Conservation (phyloP, 2,888 invertebrate genomes). For the Xestobium rufovillosum region DNA sequence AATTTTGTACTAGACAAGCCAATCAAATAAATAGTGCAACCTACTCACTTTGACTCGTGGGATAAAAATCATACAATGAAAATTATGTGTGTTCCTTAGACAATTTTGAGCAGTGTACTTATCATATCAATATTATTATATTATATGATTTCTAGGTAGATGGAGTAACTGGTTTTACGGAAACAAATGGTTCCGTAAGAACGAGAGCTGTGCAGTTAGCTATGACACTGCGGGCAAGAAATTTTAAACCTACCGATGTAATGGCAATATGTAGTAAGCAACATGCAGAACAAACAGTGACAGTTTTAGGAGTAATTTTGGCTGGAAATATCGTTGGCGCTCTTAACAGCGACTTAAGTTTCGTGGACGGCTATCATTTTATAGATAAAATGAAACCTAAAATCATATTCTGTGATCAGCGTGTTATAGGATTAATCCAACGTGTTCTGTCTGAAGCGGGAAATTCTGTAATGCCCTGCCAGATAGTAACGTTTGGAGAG, state of each 20-base stretch:
- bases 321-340: slow-evolving; percentile 35
- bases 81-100: no score
- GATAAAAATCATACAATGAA: no score
- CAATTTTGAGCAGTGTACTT: no score
- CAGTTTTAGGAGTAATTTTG: slow-evolving; percentile 31
- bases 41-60: no score
- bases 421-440: slow-evolving; percentile 30
- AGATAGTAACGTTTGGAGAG: slow-evolving; percentile 26
- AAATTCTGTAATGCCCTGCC: slow-evolving; percentile 13
- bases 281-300: slow-evolving; percentile 35
- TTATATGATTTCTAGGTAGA: slow-evolving; percentile 31
- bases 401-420: slow-evolving; percentile 34
- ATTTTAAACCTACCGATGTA: slow-evolving; percentile 29
- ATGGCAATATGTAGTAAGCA: slow-evolving; percentile 31
- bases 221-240: slow-evolving; percentile 26
- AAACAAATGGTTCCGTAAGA: slow-evolving; percentile 33
- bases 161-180: slow-evolving; percentile 29
- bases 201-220: slow-evolving; percentile 32
- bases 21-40: no score
- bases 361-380: slow-evolving; percentile 26
- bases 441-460: slow-evolving; percentile 20
- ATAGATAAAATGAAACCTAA: slow-evolving; percentile 32
- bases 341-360: slow-evolving; percentile 28
- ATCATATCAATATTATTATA: no score
- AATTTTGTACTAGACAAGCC: no score